Evolutionary conservation across 2,113 vertebrate genomes (phyloP), one percentile per base, ranked within the genome.

Genomic region (Cyrtonyx montezumae): DNA sequence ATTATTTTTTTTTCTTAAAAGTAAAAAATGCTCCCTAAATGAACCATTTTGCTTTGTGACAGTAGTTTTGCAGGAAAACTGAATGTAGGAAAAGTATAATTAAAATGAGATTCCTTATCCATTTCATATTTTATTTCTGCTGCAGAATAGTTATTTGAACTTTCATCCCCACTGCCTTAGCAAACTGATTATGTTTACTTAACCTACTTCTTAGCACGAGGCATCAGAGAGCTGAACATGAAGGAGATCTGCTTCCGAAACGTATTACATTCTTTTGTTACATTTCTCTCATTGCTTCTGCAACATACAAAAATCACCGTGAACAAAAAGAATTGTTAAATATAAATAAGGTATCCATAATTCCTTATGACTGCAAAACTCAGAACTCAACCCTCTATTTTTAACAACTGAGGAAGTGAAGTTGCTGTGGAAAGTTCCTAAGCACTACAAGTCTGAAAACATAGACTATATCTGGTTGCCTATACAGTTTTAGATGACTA

Each of bases 81-180:
- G n/a, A 59, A 61, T 8, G 19, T 71, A 91, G 66, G 37, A 73
- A 78, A 71, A 56, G 40, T 23, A 55, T 74, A 1, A 77, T 80
- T 89, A 77, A 82, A 85, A 65, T 58, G 43, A 76, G 88, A 80
- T 80, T 62, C 49, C 49, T 28, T 53, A 14, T 83, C n/a, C 17
- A 43, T 78, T 87, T 84, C 76, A 59, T 34, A 30, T 87, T 94
- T 94, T 92, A 43, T 79, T 92, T 53, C 63, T 89, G 34, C 61
- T 58, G 70, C 84, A 67, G 87, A 34, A 30, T 83, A 68, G 19
- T 71, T 84, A 66, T 84, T 63, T 87, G 63, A 84, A 65, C 59
- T 85, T 93, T 67, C 76, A 70, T 45, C 30, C 37, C 42, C 40
- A 23, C 26, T 74, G 59, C 37, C 28, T 85, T 40, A 59, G 14